A percentile compares a stretch with the other conserved stretches of the same genome.
Conservation (phyloP, 1,140 invertebrate genomes). For the Achroia grisella region DNA sequence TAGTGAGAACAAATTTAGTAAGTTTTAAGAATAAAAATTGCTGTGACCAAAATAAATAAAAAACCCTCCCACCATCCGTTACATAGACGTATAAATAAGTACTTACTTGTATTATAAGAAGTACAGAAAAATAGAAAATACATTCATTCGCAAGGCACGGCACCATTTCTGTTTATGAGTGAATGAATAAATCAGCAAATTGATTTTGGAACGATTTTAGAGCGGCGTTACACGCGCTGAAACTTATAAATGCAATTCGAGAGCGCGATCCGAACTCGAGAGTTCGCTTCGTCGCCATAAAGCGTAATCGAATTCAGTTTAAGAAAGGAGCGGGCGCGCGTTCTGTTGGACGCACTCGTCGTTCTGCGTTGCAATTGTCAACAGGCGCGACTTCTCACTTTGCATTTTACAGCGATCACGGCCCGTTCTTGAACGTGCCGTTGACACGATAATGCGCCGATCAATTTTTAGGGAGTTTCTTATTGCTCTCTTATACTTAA, state of each 20-base stretch:
- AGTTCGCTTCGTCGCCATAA: slow-evolving; percentile 19
- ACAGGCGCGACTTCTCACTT: slow-evolving; percentile 21
- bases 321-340: slow-evolving; percentile 6
- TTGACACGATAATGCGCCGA: slow-evolving; percentile 21
- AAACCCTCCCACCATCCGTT: too few relatives aligned
- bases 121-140: too few relatives aligned
- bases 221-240: slow-evolving; percentile 8
- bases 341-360: too few relatives aligned
- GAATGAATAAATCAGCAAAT: slow-evolving; percentile 5
- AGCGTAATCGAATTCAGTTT: slow-evolving; percentile 38
- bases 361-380: slow-evolving; percentile 26
- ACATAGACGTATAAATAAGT: too few relatives aligned
- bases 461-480: slow-evolving; percentile 19
- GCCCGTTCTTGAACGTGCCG: slow-evolving; percentile 16
- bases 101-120: too few relatives aligned
- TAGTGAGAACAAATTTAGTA: too few relatives aligned
- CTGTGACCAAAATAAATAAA: too few relatives aligned
- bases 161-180: neutral
- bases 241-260: slow-evolving; percentile 22
- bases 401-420: slow-evolving; percentile 25
- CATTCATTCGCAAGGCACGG: too few relatives aligned
- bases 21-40: too few relatives aligned
- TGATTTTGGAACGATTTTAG: neutral
- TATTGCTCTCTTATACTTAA: neutral
- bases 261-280: slow-evolving; percentile 23